phyloP scores from a whole-genome alignment of 2,113 vertebrate genomes.

The Lanius collurio region DNA sequence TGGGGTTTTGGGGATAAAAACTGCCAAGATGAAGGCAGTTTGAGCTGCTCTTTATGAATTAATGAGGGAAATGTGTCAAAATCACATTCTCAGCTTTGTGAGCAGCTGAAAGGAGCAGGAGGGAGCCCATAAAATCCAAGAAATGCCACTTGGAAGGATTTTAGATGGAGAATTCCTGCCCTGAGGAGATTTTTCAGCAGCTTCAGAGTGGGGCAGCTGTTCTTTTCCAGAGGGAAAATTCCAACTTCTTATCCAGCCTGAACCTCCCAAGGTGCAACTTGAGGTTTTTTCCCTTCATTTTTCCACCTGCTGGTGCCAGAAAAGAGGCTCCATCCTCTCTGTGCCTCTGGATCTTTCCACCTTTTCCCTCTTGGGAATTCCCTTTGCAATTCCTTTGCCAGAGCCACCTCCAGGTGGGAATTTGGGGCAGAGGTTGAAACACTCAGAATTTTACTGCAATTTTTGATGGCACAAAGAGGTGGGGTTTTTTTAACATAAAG shows the following conservation, averaged over 20 bases:
- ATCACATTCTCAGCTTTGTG: rapidly evolving
- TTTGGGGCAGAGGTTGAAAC: neutral
- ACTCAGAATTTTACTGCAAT: neutral
- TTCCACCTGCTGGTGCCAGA: neutral
- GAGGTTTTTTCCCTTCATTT: neutral
- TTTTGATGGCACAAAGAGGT: neutral
- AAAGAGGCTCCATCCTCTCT: neutral
- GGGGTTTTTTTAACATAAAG: neutral
- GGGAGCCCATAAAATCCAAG: neutral
- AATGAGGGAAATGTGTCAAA: neutral
- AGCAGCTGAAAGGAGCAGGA: neutral
- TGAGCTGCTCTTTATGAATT: neutral
- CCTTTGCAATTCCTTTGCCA: neutral
- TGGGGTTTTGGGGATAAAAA: neutral
- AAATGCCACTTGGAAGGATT: neutral
- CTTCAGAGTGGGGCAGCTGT: neutral
- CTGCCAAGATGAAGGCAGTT: neutral
- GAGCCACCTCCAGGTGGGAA: neutral
- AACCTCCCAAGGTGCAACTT: neutral
- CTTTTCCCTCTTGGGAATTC: neutral
- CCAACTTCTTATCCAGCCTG: neutral
- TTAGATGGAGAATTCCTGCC: neutral
- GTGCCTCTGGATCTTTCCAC: neutral
- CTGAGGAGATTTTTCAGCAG: neutral
- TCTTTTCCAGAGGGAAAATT: neutral